A percentile compares a stretch with the other conserved stretches of the same genome.
Conservation (phyloP, 2,797 vertebrate genomes). For the Centroberyx gerrardi region DNA sequence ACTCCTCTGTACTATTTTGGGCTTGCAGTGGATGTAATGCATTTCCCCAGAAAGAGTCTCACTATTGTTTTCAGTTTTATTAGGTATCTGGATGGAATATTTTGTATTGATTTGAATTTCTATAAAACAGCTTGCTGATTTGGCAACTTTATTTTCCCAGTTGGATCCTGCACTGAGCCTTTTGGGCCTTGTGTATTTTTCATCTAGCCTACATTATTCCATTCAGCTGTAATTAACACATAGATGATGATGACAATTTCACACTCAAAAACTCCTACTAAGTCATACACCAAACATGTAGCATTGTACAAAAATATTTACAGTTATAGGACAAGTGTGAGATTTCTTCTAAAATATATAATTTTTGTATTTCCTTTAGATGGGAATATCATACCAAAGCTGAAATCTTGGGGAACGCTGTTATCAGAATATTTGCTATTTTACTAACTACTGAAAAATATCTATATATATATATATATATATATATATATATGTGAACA, state of each 20-base stretch:
- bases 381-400: no score
- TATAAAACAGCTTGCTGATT: constrained; percentile 38
- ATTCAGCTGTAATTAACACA: constrained; percentile 35
- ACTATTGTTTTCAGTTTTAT: constrained; percentile 44
- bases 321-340: no score
- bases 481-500: no score
- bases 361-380: no score
- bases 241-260: constrained; percentile 20
- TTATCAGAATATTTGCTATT: no score
- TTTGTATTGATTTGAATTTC: constrained; percentile 55
- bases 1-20: constrained; percentile 22
- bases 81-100: constrained; percentile 48
- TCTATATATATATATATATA: no score
- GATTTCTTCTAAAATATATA: no score
- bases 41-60: constrained; percentile 43
- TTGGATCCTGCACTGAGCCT: constrained; percentile 11
- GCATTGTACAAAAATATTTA: not conserved
- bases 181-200: not conserved
- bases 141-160: constrained; percentile 14
- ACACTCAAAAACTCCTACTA: not conserved
- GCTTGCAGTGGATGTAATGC: constrained; percentile 12
- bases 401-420: no score
- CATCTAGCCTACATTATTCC: constrained; percentile 8
- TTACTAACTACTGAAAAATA: no score
- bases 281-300: not conserved